phyloP scores from a whole-genome alignment of 2,113 vertebrate genomes.

The Phycodurus eques region DNA sequence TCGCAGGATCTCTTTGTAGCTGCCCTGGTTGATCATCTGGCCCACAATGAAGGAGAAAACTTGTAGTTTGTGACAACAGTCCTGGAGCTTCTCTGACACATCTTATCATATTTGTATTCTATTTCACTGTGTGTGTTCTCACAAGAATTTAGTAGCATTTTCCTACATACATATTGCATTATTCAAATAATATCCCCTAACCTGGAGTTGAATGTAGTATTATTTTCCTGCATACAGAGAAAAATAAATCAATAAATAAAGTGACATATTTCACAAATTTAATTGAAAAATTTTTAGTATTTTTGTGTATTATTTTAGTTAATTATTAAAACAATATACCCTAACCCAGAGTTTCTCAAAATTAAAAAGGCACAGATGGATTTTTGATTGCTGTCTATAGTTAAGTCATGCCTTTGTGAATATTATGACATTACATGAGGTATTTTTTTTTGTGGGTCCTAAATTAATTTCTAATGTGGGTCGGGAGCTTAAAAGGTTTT shows the following conservation, averaged over 20 bases:
- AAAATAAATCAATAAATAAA: not conserved
- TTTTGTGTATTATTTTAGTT: not conserved
- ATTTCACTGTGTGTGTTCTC: not conserved
- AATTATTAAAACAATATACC: not conserved
- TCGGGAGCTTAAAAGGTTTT: no score
- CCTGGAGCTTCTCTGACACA: not conserved
- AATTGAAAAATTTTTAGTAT: no score
- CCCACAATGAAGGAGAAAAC: not conserved
- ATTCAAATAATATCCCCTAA: no score
- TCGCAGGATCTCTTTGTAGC: not conserved
- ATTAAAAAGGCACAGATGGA: no score
- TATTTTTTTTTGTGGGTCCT: no score
- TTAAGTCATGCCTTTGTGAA: not conserved
- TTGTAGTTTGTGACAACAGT: not conserved
- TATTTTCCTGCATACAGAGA: no score
- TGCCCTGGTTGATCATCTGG: not conserved
- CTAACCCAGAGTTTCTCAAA: no score
- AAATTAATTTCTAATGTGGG: no score
- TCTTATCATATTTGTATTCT: not conserved
- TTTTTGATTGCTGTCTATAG: no score
- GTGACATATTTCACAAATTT: not conserved
- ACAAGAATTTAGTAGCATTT: not conserved
- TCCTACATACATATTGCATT: not conserved
- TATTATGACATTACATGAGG: no score
- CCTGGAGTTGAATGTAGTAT: no score